Evolutionary conservation across 2,888 invertebrate genomes (phyloP), one percentile per base, ranked within the genome.

Genomic region (Mylabris sibirica): DNA sequence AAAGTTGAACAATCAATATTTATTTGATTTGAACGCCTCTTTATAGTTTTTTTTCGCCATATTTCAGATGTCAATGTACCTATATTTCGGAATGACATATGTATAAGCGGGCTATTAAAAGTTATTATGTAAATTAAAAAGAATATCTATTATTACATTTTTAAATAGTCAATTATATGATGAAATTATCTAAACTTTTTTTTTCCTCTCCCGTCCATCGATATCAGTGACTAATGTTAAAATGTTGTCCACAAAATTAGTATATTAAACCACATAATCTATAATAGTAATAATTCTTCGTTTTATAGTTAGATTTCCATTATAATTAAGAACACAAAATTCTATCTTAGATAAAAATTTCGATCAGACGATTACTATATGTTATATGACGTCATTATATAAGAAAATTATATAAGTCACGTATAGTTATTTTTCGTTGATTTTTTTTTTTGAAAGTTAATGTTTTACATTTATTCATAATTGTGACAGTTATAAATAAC

Each of bases 321-420:
- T 65, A 65, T 65, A 65, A 65, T 65, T 65, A 61, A 49, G 41
- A 65, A 65, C 65, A 65, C 30, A 65, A 65, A 65, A 60, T 65
- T 20, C 64, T 59, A 35, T 59, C 41, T 38, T 17, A 62, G 41
- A 62, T 41, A 41, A 62, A 62, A 62, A 41, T 26, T 26, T 57
- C 59, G 63, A 67, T 64, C 61, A 68, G 24, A 35, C 59, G 57
- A 68, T 64, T 64, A 65, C 41, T 62, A 62, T 44, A 35, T 26
- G 44, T 44, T 57, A 53, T 35, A 53, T 68, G 68, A 68, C 68
- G 68, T 68, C 68, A 68, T 61, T 64, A 57, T 62, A 34, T 61
- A 44, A 60, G 63, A 64, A 57, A 68, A 65, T 65, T 61, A 53
- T 65, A 61, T 61, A 61, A 68, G 68, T 68, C 68, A 68, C 68